phyloP scores from a whole-genome alignment of 1,140 invertebrate species.

The Eueides isabella region DNA sequence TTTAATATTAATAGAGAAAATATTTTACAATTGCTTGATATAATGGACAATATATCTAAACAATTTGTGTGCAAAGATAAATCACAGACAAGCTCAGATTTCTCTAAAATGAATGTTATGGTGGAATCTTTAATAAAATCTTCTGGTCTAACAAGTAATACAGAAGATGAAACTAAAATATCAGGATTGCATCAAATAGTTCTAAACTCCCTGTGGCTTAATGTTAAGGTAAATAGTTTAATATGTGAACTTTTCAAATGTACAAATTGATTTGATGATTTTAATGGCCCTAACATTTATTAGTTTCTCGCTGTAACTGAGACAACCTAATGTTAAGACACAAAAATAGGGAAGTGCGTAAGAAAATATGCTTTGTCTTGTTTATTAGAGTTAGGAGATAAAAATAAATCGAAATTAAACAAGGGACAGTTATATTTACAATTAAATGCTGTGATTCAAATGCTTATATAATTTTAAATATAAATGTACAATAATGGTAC shows the following conservation, averaged over 20 bases:
- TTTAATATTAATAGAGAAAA: constrained; percentile 43
- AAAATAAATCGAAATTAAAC: too few species aligned
- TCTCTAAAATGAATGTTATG: constrained; percentile 83
- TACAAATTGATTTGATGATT: too few species aligned
- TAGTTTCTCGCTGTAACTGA: too few species aligned
- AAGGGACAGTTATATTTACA: too few species aligned
- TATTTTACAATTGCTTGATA: constrained; percentile 55
- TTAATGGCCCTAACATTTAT: too few species aligned
- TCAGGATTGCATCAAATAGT: constrained; percentile 87
- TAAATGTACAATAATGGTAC: too few species aligned
- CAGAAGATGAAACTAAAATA: constrained; percentile 69
- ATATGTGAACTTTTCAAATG: not conserved
- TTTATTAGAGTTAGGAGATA: too few species aligned
- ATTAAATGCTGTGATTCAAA: too few species aligned
- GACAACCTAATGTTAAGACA: too few species aligned
- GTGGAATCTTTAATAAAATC: constrained; percentile 73
- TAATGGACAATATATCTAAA: constrained; percentile 56
- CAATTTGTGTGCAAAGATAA: constrained; percentile 65
- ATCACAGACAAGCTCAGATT: constrained; percentile 73
- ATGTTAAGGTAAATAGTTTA: constrained; percentile 88
- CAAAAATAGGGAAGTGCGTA: too few species aligned
- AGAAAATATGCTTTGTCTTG: too few species aligned
- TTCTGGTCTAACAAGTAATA: constrained; percentile 54
- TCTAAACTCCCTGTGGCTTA: constrained; percentile 89
- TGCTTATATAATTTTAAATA: too few species aligned